Evolutionary conservation across 2,888 invertebrate species (phyloP).

Genomic region (Eristalinus aeneus): DNA sequence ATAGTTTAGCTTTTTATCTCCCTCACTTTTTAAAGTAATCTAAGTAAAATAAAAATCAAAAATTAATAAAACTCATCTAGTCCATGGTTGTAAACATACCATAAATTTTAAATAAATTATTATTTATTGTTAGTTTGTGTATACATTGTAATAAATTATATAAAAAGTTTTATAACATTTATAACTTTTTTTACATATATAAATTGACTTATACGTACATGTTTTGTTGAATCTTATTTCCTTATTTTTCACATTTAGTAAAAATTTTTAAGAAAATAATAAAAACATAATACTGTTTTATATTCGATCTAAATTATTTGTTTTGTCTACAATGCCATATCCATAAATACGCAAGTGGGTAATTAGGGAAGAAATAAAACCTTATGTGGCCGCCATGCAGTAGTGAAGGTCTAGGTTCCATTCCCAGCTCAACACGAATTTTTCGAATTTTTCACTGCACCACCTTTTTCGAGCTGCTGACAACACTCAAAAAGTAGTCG

Average conservation of each 20-base stretch:
- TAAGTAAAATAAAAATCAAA: not conserved
- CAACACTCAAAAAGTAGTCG: too few species aligned
- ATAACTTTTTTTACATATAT: slow-evolving; percentile 40
- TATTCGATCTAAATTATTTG: slow-evolving; percentile 37
- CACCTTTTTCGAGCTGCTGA: too few species aligned
- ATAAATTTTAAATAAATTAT: slow-evolving; percentile 44
- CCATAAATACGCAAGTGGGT: not conserved
- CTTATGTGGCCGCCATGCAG: too few species aligned
- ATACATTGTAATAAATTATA: slow-evolving; percentile 63
- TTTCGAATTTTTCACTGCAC: too few species aligned
- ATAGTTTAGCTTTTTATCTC: too few species aligned
- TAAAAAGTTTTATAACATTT: slow-evolving; percentile 45
- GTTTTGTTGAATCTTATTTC: slow-evolving; percentile 2
- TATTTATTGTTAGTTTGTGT: slow-evolving; percentile 37
- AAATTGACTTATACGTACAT: slow-evolving; percentile 38
- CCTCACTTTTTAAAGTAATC: not conserved
- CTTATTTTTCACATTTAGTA: too few species aligned
- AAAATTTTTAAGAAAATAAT: too few species aligned
- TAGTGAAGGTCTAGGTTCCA: too few species aligned
- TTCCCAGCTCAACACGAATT: too few species aligned
- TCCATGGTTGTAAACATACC: slow-evolving; percentile 66
- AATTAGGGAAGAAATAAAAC: too few species aligned
- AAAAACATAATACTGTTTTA: slow-evolving; percentile 58
- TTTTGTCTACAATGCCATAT: slow-evolving; percentile 17
- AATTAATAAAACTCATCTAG: slow-evolving; percentile 63